Evolutionary conservation across 2,888 invertebrate genomes (phyloP).

Genomic region (Alsophila aescularia): DNA sequence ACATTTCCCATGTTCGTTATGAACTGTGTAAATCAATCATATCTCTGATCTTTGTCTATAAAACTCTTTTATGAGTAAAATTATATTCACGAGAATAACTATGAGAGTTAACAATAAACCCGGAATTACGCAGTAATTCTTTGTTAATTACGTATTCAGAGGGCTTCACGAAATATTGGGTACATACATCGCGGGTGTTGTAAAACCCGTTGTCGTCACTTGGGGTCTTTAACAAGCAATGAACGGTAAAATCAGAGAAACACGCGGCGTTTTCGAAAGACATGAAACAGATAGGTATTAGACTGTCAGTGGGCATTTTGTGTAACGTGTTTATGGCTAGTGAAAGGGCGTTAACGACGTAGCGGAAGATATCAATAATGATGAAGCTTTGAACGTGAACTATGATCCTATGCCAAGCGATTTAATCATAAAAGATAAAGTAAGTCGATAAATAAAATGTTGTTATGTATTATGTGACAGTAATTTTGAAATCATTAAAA

Average conservation of each 20-base stretch:
- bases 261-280: conserved; percentile 18
- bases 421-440: conserved; percentile 18
- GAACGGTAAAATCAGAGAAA: conserved; percentile 23
- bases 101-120: conserved; percentile 13
- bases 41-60: conserved; percentile 28
- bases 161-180: conserved; percentile 9
- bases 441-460: conserved; percentile 18
- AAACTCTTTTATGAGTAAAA: conserved; percentile 28
- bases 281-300: conserved; percentile 29
- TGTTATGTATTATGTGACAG: conserved; percentile 4
- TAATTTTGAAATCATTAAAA: conserved; percentile 27
- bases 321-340: conserved; percentile 20
- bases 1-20: conserved; percentile 24
- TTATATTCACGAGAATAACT: not conserved
- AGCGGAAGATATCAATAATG: conserved; percentile 29
- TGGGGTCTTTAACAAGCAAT: conserved; percentile 20
- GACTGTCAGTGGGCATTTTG: conserved; percentile 25
- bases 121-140: conserved; percentile 24
- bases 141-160: conserved; percentile 21
- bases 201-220: conserved; percentile 24
- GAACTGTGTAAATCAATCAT: conserved; percentile 36
- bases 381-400: conserved; percentile 10
- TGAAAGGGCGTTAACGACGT: conserved; percentile 27
- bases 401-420: conserved; percentile 27
- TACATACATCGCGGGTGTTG: conserved; percentile 21